Evolutionary conservation across 2,888 invertebrate genomes (phyloP), one percentile per base, ranked within the genome.

Genomic region (Phaedon cochleariae): DNA sequence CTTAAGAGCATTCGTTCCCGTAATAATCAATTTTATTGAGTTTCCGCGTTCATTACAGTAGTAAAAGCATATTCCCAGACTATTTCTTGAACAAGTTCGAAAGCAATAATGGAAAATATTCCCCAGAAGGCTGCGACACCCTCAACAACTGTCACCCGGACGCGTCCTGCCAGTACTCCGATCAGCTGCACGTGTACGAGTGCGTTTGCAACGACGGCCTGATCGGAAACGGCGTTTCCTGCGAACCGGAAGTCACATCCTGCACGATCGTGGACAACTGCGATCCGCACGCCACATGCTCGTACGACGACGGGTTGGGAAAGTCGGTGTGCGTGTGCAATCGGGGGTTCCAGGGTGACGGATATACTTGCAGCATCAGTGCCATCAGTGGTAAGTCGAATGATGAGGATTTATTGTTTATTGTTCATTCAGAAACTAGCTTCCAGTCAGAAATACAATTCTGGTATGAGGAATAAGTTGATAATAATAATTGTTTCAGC

Each of bases 161-260:
- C 79, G 96, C 95, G 4, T 87, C 90, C 57, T 97, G 97, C 80
- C 85, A 88, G 59, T 89, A 86, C 81, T 84, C 87, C 48, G 83
- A 87, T 12, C 81, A 86, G 26, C 85, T 85, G 1, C 84, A 86
- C 59, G 83, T 85, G 1, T 89, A 89, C 74, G 83, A 85, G 62
- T 97, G 97, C 79, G 87, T 89, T 49, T 97, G 97, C 79, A 91
- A 90, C 64, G 86, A 89, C n/a, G 95, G 94, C 2, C 96, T 88
- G 83, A 89, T 90, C 77, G 96, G 96, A 20, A 93, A 96, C 80
- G 96, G 95, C 7, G 88, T 87, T 67, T 88, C 87, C 73, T 96
- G 96, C 79, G 88, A 88, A 73, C 83, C 84, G 76, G 86, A 87
- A 72, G 69, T 72, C 55, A 81, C 86, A 22, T 87, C 88, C 62